Evolutionary conservation across 1,140 invertebrate species (phyloP), one percentile per base, ranked within the genome.

Genomic region (Aphelenchoides besseyi): DNA sequence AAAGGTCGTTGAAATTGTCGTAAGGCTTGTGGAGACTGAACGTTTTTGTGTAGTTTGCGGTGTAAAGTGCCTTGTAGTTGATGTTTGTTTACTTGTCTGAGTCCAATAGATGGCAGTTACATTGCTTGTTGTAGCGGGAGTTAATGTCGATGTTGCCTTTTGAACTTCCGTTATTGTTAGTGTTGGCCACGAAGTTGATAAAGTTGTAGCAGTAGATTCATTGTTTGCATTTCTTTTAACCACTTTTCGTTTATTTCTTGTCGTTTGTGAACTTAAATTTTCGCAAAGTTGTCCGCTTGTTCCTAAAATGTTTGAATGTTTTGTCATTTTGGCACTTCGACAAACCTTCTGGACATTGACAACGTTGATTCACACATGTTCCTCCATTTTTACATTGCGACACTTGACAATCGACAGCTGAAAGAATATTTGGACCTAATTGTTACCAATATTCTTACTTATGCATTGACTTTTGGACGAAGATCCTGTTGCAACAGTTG

Each of bases 281-380:
- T 59, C 55, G 18, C 55, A 59, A 8, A 5, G 55, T 23, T 59
- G 5, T 33, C 55, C 55, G 18, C 5, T 8, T 28, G 26, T 59
- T 33, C 55, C 32, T 59, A 28, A 59, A 59, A 23, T 33, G 5
- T 5, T 29, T 59, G 5, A 41, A 8, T 41, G n/a, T 5, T 41
- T 41, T 41, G 5, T n/a, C n/a, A n/a, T n/a, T n/a, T n/a, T n/a
- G n/a, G n/a, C n/a, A n/a, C n/a, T n/a, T n/a, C n/a, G 64, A 30
- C 64, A 75, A 76, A 1, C 75, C 75, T 16, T 33, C 30, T 5
- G 36, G 18, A 29, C 75, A 76, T 23, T 63, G 30, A 48, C 75
- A 76, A 16, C 29, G 36, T 29, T 33, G 16, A 1, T 53, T 32
- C 0, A 55, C 18, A 37, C 70, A 72, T 23, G 12, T 72, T 26